phyloP scores from a whole-genome alignment of 2,888 invertebrate genomes.

The Aplocera efformata region DNA sequence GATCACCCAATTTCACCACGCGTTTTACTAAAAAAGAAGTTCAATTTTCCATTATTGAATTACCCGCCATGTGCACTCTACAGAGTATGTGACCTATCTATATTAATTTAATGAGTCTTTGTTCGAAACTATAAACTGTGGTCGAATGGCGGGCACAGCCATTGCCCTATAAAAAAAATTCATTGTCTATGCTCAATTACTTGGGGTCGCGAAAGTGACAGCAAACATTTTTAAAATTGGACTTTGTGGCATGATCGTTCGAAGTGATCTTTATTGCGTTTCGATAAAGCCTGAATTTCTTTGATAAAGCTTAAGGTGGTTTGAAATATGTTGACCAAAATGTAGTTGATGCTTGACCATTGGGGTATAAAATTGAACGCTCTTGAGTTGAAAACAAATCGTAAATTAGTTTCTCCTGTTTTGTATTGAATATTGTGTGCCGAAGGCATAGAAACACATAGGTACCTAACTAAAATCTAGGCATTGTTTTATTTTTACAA shows the following conservation, averaged over 20 bases:
- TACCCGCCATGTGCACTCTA: constrained; percentile 4
- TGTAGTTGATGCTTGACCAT: constrained; percentile 12
- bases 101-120: constrained; percentile 11
- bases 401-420: too few species aligned
- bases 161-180: constrained; percentile 31
- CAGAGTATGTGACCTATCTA: constrained; percentile 11
- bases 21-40: background rate
- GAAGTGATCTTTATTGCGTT: too few species aligned
- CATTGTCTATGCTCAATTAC: constrained; percentile 45
- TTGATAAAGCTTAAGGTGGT: background rate
- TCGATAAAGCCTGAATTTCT: too few species aligned
- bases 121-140: constrained; percentile 34
- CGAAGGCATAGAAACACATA: too few species aligned
- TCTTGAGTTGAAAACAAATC: background rate
- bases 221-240: constrained; percentile 6
- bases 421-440: too few species aligned
- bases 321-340: constrained; percentile 1
- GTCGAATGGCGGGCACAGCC: constrained; percentile 29
- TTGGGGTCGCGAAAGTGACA: constrained; percentile 39
- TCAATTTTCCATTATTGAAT: constrained; percentile 6
- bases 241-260: too few species aligned
- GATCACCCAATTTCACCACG: too few species aligned
- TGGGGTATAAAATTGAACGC: constrained; percentile 4
- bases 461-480: too few species aligned
- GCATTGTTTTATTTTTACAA: too few species aligned